These are phyloP conservation scores for Hemistola chrysoprasaria DNA, from an alignment of 2,888 invertebrate species.

Conservation along the genomic window DNA sequence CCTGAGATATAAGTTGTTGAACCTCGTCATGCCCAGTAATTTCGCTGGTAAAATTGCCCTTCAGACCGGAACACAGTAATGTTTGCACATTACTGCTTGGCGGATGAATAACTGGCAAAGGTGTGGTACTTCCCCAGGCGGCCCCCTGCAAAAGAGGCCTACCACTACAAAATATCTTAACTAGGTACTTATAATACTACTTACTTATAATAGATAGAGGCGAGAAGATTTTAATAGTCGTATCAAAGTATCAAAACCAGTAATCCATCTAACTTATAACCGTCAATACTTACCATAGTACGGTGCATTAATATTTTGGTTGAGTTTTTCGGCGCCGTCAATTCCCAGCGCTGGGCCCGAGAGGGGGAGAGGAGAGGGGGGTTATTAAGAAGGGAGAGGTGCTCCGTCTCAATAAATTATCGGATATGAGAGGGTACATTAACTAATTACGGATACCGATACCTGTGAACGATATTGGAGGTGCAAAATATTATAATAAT, in stretches of 20 bases:
- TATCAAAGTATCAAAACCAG: slow-evolving; percentile 45
- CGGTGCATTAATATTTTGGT: slow-evolving; percentile 80
- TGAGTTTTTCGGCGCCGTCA: slow-evolving; percentile 78
- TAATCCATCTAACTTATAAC: slow-evolving; percentile 31
- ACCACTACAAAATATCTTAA: too few species aligned
- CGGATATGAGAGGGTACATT: slow-evolving; percentile 76
- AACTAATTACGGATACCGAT: slow-evolving; percentile 78
- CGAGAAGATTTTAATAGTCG: too few species aligned
- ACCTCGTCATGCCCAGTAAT: too few species aligned
- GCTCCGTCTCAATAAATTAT: slow-evolving; percentile 81
- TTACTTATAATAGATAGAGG: too few species aligned
- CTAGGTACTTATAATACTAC: too few species aligned
- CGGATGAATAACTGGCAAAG: too few species aligned
- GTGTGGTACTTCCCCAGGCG: too few species aligned
- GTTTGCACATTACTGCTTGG: too few species aligned
- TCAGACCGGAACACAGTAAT: too few species aligned
- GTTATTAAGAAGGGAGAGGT: slow-evolving; percentile 48
- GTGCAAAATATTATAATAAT: slow-evolving; percentile 18
- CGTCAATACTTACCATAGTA: slow-evolving; percentile 72
- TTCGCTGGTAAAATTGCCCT: too few species aligned
- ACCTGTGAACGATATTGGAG: slow-evolving; percentile 47
- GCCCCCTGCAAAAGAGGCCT: too few species aligned
- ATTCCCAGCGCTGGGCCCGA: slow-evolving; percentile 58
- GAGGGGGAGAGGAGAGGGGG: slow-evolving; percentile 32
- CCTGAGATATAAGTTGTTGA: too few species aligned